A percentile compares a stretch with the other conserved stretches of the same genome.
phyloP scores from a whole-genome alignment of 2,888 invertebrate species.

The Andrena haemorrhoa region DNA sequence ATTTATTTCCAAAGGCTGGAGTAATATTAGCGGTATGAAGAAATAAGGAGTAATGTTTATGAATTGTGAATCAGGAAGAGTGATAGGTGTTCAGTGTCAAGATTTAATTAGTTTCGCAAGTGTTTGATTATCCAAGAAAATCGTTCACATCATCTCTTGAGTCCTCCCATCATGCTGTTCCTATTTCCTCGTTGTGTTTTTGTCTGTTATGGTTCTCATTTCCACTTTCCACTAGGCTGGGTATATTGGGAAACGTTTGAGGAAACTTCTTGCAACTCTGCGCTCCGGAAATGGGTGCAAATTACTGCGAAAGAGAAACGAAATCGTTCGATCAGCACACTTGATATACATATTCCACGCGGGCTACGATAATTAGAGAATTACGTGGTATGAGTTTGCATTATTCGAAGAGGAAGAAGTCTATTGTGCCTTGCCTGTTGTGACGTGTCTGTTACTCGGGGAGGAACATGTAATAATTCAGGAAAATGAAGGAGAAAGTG shows the following conservation, averaged over 20 bases:
- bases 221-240: slow-evolving; percentile 28
- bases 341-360: slow-evolving; percentile 39
- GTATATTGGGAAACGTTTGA: slow-evolving; percentile 19
- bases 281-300: slow-evolving; percentile 36
- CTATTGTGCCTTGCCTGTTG: neutral
- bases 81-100: neutral
- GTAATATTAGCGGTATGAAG: no score
- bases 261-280: slow-evolving; percentile 16
- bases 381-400: slow-evolving; percentile 15
- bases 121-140: slow-evolving; percentile 20
- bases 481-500: slow-evolving; percentile 34
- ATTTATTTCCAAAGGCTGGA: no score
- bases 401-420: slow-evolving; percentile 15
- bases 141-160: neutral
- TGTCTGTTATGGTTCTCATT: slow-evolving; percentile 14
- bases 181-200: slow-evolving; percentile 9
- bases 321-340: slow-evolving; percentile 38
- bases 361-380: slow-evolving; percentile 43
- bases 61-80: no score
- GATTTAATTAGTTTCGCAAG: neutral
- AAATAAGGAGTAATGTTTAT: no score
- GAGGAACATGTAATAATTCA: slow-evolving; percentile 21
- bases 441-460: slow-evolving; percentile 6
- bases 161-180: neutral
- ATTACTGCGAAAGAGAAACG: slow-evolving; percentile 49